Evolutionary conservation across 2,113 vertebrate species (phyloP), one percentile per base, ranked within the genome.

Genomic region (Eolophus roseicapilla): DNA sequence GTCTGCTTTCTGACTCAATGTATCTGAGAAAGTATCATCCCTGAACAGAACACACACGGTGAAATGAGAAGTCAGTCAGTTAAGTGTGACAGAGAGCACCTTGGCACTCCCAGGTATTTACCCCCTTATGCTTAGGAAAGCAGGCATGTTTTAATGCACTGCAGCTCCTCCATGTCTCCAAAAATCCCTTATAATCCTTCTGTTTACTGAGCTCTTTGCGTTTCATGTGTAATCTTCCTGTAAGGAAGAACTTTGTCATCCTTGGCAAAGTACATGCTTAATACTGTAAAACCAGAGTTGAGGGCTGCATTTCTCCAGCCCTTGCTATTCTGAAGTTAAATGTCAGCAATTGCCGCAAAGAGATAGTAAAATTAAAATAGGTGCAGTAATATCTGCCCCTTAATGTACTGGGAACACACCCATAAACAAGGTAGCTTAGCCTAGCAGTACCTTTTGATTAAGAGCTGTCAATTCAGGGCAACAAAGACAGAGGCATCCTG

Each of bases 1-100:
- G 98, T 99, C 99, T 4, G 99, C 99, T 97, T 99, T 99, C 94
- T 99, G 99, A 97, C 99, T 99, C 97, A 99, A 97, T 16, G 99
- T 99, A 96, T 99, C 99, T 13, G 99, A 99, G 98, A 99, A 99
- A 10, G 98, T 98, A 96, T 99, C 99, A 87, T 99, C 99, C 98
- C 99, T 99, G 97, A 89, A 94, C 94, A 82, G 78, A 84, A 87
- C 37, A 73, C 84, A 82, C 49, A 69, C 0, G 10, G 65, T n/a
- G 62, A 93, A 23, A 83, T 20, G 7, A 27, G 49, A 85, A 82
- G 81, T 49, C 63, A 79, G 62, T 13, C 49, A 77, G 9, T 52
- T 57, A 82, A 41, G 20, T 44, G 49, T 29, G 81, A 79, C 64
- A 89, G 49, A 80, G 18, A 79, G 21, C 79, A 78, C 57, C 50